phyloP scores from a whole-genome alignment of 2,113 vertebrate species.

The Ochotona princeps region DNA sequence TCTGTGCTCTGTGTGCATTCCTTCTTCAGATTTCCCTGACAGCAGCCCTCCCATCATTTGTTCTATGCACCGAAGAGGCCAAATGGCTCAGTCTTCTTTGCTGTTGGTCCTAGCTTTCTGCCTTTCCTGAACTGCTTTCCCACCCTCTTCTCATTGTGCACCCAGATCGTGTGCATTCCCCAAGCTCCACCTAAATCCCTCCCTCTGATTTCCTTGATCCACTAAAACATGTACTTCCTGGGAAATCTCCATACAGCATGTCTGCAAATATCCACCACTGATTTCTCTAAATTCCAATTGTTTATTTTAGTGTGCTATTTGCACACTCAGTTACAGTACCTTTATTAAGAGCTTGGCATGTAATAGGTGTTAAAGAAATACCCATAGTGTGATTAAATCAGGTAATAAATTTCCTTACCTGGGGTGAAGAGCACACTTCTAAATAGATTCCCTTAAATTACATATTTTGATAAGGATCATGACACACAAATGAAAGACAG shows the following conservation, averaged over 20 bases:
- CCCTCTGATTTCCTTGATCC: neutral
- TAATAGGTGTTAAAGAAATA: neutral
- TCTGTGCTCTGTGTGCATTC: accelerated
- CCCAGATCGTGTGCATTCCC: neutral
- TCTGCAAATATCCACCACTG: neutral
- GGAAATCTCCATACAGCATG: neutral
- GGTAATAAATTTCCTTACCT: neutral
- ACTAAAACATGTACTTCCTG: neutral
- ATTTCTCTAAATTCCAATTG: neutral
- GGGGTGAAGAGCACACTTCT: neutral
- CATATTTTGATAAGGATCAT: constrained; percentile 20
- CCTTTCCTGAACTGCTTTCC: neutral
- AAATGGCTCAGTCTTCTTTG: neutral
- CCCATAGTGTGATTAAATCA: neutral
- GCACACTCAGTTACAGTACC: neutral
- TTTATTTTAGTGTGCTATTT: neutral
- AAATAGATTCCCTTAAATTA: neutral
- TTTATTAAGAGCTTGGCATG: neutral
- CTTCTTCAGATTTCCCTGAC: neutral
- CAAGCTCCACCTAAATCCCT: neutral
- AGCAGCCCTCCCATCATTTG: neutral
- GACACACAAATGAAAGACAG: neutral
- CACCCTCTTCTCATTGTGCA: accelerated
- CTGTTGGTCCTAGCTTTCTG: neutral
- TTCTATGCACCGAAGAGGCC: neutral